phyloP scores from a whole-genome alignment of 2,113 vertebrate species.

The Hemibagrus wyckioides region DNA sequence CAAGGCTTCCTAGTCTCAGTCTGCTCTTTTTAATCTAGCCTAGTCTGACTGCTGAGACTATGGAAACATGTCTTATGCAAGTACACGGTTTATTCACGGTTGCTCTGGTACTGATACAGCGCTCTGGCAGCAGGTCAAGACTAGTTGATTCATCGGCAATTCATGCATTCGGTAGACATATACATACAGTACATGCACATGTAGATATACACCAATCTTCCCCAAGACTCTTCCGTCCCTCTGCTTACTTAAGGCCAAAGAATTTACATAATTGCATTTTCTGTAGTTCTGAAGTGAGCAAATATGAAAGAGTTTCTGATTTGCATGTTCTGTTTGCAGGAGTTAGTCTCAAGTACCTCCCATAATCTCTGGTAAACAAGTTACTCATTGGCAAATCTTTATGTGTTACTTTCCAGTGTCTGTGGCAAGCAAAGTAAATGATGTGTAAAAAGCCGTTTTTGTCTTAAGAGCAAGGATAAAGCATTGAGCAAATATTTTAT shows the following conservation, averaged over 20 bases:
- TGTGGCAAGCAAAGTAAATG: neutral
- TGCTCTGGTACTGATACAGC: constrained; percentile 30
- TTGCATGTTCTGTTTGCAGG: constrained; percentile 30
- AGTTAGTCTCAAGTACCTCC: constrained; percentile 27
- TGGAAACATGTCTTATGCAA: constrained; percentile 53
- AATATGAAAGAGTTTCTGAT: constrained; percentile 9
- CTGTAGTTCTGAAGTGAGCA: constrained; percentile 6
- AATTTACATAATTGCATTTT: constrained; percentile 25
- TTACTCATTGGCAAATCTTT: constrained; percentile 34
- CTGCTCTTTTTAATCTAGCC: constrained; percentile 60
- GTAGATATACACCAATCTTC: constrained; percentile 24
- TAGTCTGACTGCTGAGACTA: constrained; percentile 41
- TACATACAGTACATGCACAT: neutral
- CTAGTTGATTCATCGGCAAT: neutral
- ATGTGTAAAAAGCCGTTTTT: neutral
- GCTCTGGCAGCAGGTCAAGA: constrained; percentile 2
- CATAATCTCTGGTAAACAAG: constrained; percentile 18
- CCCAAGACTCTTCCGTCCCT: neutral
- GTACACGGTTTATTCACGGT: constrained; percentile 41
- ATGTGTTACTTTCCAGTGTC: constrained; percentile 10
- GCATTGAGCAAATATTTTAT: constrained; percentile 5
- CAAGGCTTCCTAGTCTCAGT: constrained; percentile 60
- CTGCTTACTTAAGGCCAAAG: neutral
- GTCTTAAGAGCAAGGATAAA: constrained; percentile 5
- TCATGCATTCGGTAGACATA: neutral